Evolutionary conservation across 2,888 invertebrate genomes (phyloP).

Genomic region (Stenoptilia bipunctidactyla): DNA sequence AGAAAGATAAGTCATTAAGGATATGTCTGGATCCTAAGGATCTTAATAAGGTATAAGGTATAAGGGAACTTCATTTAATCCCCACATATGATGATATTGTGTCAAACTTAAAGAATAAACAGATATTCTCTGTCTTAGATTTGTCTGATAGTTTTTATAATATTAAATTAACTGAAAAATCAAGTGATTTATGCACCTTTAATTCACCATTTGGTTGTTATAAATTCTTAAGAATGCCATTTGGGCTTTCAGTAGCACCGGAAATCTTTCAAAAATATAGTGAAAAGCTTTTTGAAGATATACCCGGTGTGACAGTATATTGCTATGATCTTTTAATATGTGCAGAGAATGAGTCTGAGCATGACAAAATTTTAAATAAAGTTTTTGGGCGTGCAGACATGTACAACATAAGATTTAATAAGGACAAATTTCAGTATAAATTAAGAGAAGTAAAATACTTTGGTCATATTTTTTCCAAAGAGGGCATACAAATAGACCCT

Average conservation of each 20-base stretch:
- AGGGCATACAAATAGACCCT: conserved; percentile 11
- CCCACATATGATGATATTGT: too few species aligned
- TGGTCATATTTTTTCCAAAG: conserved; percentile 16
- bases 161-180: too few species aligned
- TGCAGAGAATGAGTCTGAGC: conserved; percentile 3
- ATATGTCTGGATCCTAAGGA: too few species aligned
- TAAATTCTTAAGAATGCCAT: conserved; percentile 13
- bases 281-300: conserved; percentile 10
- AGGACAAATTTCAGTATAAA: conserved; percentile 6
- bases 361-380: conserved; percentile 11
- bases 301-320: conserved; percentile 23
- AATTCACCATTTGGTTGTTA: conserved; percentile 1
- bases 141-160: too few species aligned
- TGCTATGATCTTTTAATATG: conserved; percentile 13
- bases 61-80: too few species aligned
- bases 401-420: conserved; percentile 24
- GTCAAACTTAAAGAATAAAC: too few species aligned
- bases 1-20: too few species aligned
- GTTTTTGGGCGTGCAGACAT: conserved; percentile 19
- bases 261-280: conserved; percentile 14
- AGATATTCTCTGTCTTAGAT: too few species aligned
- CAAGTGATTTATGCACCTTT: too few species aligned
- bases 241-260: conserved; percentile 17
- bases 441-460: conserved; percentile 21
- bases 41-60: too few species aligned